Evolutionary conservation across 2,113 vertebrate genomes (phyloP), one percentile per base, ranked within the genome.

Genomic region (Pollachius pollachius): DNA sequence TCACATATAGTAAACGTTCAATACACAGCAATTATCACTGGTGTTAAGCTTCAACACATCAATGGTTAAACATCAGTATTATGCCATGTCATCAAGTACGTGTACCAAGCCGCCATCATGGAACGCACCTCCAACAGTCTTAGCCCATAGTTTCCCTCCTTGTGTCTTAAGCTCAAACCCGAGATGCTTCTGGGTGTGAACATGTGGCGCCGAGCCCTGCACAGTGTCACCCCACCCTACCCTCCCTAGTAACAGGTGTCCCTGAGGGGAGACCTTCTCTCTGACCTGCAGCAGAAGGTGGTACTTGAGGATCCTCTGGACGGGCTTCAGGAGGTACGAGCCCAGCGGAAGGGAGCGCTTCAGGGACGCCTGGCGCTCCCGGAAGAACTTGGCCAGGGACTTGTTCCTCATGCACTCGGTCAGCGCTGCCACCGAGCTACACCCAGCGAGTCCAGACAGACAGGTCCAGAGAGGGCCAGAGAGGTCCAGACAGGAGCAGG

Each of bases 221-320:
- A 4, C 30, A 4, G 6, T 34, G 30, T 34, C 3, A 34, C 41
- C 8, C 41, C 41, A 9, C 41, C 12, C 41, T 48, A 9, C 41
- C 41, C 41, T 9, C 8, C 41, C 41, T 13, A 34, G 4, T 13
- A 18, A 19, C 57, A 59, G 57, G 57, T 59, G 57, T 21, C 15
- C 52, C 52, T 60, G 3, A 48, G 41, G 8, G 48, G 3, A 48
- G 41, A 1, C 34, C n/a, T 59, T 52, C 41, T n/a, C 18, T 69
- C 17, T 65, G 60, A 97, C 97, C 95, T 98, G 97, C 11, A 98
- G 93, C 76, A 99, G 92, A 64, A 98, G 86, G 84, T 99, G 97
- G 85, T 99, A 99, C 70, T 99, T 99, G 70, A 99, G 94, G 88
- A 99, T 96, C 87, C 96, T 94, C 92, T 99, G 96, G 16, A 98